Evolutionary conservation across 1,140 invertebrate species (phyloP).

Genomic region (Drosophila lacertosa): DNA sequence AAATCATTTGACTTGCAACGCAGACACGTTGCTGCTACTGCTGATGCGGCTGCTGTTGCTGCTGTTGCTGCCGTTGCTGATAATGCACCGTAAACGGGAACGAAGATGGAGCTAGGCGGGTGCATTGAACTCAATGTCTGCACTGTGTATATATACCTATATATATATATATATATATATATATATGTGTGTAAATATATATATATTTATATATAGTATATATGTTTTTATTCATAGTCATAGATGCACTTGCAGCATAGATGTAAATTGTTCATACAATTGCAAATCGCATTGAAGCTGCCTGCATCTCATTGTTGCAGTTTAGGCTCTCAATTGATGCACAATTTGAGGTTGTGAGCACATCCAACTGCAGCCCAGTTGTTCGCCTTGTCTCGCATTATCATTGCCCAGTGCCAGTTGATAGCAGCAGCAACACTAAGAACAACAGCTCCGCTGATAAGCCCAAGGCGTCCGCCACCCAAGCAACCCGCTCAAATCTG

Average conservation of each 20-base stretch:
- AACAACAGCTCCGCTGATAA: constrained; percentile 27
- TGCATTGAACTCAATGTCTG: constrained; percentile 24
- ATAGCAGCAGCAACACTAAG: constrained; percentile 1
- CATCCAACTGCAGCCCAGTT: constrained; percentile 1
- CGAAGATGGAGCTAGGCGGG: constrained; percentile 13
- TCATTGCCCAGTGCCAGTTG: constrained; percentile 40
- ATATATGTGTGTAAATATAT: neutral
- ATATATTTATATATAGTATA: neutral
- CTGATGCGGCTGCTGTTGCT: too few relatives aligned
- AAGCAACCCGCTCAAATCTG: constrained; percentile 14
- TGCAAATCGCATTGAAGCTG: constrained; percentile 13
- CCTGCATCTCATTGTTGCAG: constrained; percentile 45
- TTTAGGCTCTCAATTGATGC: constrained; percentile 58
- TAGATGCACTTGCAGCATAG: neutral
- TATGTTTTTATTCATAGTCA: neutral
- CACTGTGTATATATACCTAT: neutral
- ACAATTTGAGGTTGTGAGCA: constrained; percentile 43
- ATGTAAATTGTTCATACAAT: constrained; percentile 17
- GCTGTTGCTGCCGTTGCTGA: constrained; percentile 19
- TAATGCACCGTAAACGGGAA: constrained; percentile 14
- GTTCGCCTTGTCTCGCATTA: constrained; percentile 26
- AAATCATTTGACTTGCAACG: constrained; percentile 31
- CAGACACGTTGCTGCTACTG: too few relatives aligned
- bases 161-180: neutral
- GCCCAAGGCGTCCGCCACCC: constrained; percentile 9